Evolutionary conservation across 2,888 invertebrate species (phyloP), one percentile per base, ranked within the genome.

Genomic region (Acleris laterana): DNA sequence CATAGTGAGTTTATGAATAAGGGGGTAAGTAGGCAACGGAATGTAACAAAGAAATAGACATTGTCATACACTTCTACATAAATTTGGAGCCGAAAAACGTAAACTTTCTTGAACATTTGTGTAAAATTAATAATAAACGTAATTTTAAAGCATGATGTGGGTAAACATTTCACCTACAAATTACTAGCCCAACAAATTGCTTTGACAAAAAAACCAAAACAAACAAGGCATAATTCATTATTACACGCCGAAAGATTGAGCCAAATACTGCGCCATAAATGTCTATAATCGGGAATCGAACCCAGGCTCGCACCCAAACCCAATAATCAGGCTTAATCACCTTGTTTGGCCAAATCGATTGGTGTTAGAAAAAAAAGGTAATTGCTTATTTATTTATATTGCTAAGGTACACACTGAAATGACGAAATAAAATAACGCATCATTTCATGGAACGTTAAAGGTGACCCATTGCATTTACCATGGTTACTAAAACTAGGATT

Each of bases 261-360:
- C 80, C 84, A 85, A 88, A 81, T 79, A 81, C 76, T 80, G 80
- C 83, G 77, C 78, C 74, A 80, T 80, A 85, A 89, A 92, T 91
- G 74, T 81, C 84, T 90, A 90, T 91, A 91, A 91, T 91, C 90
- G 82, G 77, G 82, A 79, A 81, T 84, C 85, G 81, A 88, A 86
- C 79, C 79, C 71, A 74, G 71, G 69, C 71, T 72, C 72, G 75
- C 82, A 87, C 83, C 90, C 88, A 81, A 77, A 87, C 83, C 90
- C 88, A 81, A 77, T 87, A 88, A 90, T 90, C 90, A 88, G 72
- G 73, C 71, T 77, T 90, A 90, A 91, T 91, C 83, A 80, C 78
- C 79, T 85, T 84, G 85, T 87, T 88, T 83, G 81, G 71, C 74
- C 77, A 82, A 81, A 81, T 46, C 50, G 56, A 17, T 17, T 76